Evolutionary conservation across 2,797 vertebrate species (phyloP).

Genomic region (Megaceryle alcyon): DNA sequence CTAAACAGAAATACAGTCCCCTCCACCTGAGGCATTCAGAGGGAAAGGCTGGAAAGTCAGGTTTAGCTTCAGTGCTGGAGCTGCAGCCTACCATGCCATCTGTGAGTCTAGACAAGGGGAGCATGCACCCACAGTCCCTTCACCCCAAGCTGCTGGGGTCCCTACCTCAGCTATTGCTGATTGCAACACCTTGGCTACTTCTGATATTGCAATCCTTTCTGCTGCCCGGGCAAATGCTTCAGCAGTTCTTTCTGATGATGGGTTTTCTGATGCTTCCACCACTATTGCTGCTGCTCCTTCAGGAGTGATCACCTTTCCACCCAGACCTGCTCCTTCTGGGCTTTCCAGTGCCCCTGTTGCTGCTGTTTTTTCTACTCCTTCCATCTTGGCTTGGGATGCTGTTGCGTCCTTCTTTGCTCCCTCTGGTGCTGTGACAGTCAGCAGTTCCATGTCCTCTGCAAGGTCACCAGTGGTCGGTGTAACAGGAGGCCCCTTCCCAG

Average conservation of each 20-base stretch:
- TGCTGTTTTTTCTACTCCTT: not conserved
- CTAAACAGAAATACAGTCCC: not conserved
- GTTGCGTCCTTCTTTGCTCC: not conserved
- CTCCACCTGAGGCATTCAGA: not conserved
- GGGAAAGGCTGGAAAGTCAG: not conserved
- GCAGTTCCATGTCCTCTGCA: not conserved
- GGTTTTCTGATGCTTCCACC: not conserved
- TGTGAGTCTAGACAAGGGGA: not conserved
- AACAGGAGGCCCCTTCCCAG: not conserved
- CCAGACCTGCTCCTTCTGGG: not conserved
- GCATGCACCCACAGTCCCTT: not conserved
- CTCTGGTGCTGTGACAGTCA: not conserved
- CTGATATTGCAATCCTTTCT: conserved; percentile 28
- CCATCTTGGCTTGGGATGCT: accelerated
- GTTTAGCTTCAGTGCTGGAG: not conserved
- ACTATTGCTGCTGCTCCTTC: accelerated
- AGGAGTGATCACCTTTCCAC: not conserved
- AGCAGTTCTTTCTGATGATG: not conserved
- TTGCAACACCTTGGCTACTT: conserved; percentile 41
- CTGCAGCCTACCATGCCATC: not conserved
- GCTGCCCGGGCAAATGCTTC: not conserved
- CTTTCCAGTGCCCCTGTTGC: not conserved
- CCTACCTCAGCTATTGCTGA: conserved; percentile 54
- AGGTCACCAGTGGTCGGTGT: not conserved
- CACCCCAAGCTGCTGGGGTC: not conserved